These are phyloP conservation scores for Drosophila crucigera DNA, from an alignment of 2,888 invertebrate genomes.

Conservation along the genomic window DNA sequence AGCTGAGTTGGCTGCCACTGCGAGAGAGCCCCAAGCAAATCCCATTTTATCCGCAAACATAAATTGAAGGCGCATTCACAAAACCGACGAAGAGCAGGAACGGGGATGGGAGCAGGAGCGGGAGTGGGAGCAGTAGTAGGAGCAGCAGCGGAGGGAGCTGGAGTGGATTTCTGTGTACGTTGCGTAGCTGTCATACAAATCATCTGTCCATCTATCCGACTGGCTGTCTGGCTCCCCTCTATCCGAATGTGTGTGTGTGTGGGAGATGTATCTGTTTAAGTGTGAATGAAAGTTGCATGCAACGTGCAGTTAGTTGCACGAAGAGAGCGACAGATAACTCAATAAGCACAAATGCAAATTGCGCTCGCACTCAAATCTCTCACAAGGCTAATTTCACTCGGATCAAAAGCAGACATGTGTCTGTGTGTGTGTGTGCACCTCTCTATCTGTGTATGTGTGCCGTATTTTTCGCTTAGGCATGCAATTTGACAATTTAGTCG, in stretches of 20 bases:
- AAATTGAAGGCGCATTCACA: constrained; percentile 76
- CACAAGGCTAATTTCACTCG: constrained; percentile 60
- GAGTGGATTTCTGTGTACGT: constrained; percentile 36
- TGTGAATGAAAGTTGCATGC: constrained; percentile 70
- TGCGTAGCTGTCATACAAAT: constrained; percentile 76
- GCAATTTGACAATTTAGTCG: not conserved
- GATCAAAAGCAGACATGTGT: constrained; percentile 19
- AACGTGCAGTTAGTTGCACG: constrained; percentile 62
- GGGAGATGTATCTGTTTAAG: constrained; percentile 61
- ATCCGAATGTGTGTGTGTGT: not conserved
- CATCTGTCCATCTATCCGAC: constrained; percentile 55
- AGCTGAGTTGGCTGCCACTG: constrained; percentile 45
- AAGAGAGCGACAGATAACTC: constrained; percentile 69
- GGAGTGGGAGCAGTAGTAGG: not conserved
- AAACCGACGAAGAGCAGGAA: not conserved
- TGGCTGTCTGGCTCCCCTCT: not conserved
- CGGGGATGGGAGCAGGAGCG: not conserved
- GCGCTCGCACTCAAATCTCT: constrained; percentile 56
- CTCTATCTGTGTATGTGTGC: not conserved
- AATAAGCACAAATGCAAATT: constrained; percentile 78
- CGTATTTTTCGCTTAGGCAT: not conserved
- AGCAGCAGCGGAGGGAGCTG: not conserved
- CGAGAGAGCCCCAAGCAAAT: constrained; percentile 60
- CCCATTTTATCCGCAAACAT: constrained; percentile 81
- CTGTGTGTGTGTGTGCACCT: not conserved